Evolutionary conservation across 2,888 invertebrate genomes (phyloP).

Genomic region (Empis livida): DNA sequence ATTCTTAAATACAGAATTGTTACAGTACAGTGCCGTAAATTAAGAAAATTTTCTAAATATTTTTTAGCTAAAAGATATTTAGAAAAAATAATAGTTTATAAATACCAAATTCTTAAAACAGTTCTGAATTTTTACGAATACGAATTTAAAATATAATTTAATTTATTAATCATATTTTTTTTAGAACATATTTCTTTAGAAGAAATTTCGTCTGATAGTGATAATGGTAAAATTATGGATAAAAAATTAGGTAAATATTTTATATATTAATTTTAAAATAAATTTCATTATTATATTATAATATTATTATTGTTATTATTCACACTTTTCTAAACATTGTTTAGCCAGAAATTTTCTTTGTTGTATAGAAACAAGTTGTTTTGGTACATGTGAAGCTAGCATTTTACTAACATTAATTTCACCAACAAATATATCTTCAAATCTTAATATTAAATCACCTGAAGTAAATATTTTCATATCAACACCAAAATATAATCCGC

Average conservation of each 20-base stretch:
- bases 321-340: not conserved
- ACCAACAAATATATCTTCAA: not conserved
- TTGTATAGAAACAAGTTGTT: not conserved
- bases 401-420: not conserved
- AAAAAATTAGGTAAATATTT: not conserved
- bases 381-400: not conserved
- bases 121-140: no score
- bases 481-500: constrained; percentile 25
- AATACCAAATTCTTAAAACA: no score
- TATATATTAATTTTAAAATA: no score
- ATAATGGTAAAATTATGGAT: constrained; percentile 17
- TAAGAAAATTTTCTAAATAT: no score
- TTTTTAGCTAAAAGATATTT: no score
- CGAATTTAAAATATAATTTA: not conserved
- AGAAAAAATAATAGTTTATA: no score
- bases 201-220: constrained; percentile 43
- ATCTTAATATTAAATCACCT: constrained; percentile 16
- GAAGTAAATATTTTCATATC: constrained; percentile 14
- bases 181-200: constrained; percentile 47
- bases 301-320: no score
- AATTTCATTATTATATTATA: no score
- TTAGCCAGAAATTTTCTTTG: no score
- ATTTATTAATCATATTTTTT: constrained; percentile 1
- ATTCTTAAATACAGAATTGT: not conserved
- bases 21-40: no score